Evolutionary conservation across 1,140 invertebrate genomes (phyloP).

Genomic region (Drosophila subpulchrella): DNA sequence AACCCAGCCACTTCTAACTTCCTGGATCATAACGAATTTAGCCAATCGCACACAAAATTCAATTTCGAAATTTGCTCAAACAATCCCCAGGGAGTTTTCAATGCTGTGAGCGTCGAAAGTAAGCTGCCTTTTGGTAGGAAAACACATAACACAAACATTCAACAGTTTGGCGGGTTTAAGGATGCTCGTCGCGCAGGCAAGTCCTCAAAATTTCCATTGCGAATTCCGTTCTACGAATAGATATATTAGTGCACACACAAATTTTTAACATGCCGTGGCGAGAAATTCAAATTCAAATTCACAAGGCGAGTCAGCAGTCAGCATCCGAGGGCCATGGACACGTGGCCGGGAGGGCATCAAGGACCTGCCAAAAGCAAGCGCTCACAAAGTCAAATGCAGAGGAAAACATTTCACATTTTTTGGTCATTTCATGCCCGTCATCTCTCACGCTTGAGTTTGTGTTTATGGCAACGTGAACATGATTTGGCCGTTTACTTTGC

Average conservation of each 20-base stretch:
- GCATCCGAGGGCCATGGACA: neutral
- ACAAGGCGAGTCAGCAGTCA: conserved; percentile 15
- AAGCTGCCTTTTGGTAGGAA: neutral
- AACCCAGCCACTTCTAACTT: conserved; percentile 6
- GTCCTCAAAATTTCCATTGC: conserved; percentile 16
- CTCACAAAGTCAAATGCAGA: conserved; percentile 30
- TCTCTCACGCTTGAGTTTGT: conserved; percentile 73
- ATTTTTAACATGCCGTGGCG: conserved; percentile 31
- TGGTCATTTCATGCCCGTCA: conserved; percentile 79
- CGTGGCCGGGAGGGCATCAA: conserved; percentile 25
- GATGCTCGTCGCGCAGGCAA: conserved; percentile 4
- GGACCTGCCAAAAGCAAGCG: conserved; percentile 46
- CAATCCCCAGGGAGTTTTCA: conserved; percentile 14
- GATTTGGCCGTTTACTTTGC: conserved; percentile 52
- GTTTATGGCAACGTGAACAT: conserved; percentile 64
- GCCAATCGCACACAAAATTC: conserved; percentile 24
- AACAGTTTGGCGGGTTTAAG: conserved; percentile 31
- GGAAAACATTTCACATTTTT: conserved; percentile 55
- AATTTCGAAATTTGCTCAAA: conserved; percentile 35
- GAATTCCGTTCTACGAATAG: conserved; percentile 26
- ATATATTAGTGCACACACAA: conserved; percentile 36
- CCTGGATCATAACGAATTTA: conserved; percentile 16
- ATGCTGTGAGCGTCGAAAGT: neutral
- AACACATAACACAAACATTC: conserved; percentile 23
- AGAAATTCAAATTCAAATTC: conserved; percentile 35